phyloP scores from a whole-genome alignment of 1,140 invertebrate species.

The Trialeurodes vaporariorum region DNA sequence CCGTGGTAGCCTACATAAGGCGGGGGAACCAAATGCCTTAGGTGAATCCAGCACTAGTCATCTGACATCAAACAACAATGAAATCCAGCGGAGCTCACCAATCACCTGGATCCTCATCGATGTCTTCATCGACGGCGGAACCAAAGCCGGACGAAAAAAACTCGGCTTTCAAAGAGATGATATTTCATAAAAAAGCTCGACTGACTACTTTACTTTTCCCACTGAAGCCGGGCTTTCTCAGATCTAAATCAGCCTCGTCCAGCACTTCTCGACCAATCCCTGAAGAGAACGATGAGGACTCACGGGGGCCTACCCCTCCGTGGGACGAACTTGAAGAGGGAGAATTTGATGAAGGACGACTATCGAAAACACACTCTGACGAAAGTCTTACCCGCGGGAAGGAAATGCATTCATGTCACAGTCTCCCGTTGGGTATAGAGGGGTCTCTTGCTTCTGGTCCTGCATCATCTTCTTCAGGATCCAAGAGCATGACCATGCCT shows the following conservation, averaged over 20 bases:
- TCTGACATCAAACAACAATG: too few relatives aligned
- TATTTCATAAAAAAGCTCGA: neutral
- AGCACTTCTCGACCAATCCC: neutral
- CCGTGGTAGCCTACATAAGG: too few relatives aligned
- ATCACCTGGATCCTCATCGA: too few relatives aligned
- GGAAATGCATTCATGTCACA: neutral
- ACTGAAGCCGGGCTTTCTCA: neutral
- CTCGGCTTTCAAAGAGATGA: neutral
- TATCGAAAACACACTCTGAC: neutral
- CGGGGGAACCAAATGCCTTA: too few relatives aligned
- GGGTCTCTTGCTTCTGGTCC: neutral
- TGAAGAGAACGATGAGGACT: neutral
- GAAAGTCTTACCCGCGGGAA: neutral
- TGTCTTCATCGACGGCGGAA: too few relatives aligned
- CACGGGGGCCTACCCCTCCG: too few relatives aligned
- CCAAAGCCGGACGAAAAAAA: too few relatives aligned
- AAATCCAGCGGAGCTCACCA: too few relatives aligned
- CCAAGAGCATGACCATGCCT: slow-evolving; percentile 9
- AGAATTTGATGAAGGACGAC: neutral
- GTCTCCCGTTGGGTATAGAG: neutral
- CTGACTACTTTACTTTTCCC: neutral
- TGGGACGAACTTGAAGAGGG: neutral
- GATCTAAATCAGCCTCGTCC: neutral
- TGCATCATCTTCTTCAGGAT: neutral
- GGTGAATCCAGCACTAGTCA: too few relatives aligned